Evolutionary conservation across 2,888 invertebrate species (phyloP).

Genomic region (Sphaerophoria taeniata): DNA sequence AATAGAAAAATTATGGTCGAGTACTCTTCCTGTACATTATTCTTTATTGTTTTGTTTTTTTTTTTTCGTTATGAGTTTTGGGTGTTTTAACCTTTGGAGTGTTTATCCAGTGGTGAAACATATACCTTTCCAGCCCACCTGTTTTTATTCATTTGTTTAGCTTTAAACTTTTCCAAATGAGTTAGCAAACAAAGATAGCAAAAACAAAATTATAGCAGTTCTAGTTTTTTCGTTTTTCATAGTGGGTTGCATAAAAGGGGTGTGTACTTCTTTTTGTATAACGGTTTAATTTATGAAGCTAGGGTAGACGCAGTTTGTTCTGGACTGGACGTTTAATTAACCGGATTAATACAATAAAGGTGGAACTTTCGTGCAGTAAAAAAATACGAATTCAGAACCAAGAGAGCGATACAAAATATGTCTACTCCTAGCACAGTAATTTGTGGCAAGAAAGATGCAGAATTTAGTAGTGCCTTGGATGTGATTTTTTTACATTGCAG

Average conservation of each 20-base stretch:
- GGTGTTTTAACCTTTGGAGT: slow-evolving; percentile 62
- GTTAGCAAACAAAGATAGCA: slow-evolving; percentile 13
- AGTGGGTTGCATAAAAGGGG: background rate
- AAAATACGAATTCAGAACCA: background rate
- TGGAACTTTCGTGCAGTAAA: background rate
- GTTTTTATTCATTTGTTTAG: slow-evolving; percentile 32
- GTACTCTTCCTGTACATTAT: slow-evolving; percentile 28
- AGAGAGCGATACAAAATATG: no score
- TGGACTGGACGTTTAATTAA: background rate
- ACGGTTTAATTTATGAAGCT: background rate
- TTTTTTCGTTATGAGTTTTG: slow-evolving; percentile 14
- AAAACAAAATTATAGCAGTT: background rate
- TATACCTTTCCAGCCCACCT: slow-evolving; percentile 21
- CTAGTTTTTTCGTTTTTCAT: background rate
- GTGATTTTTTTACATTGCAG: no score
- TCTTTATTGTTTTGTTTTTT: slow-evolving; percentile 7
- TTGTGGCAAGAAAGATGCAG: no score
- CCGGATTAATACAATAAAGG: background rate
- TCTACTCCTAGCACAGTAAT: no score
- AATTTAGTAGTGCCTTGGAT: no score
- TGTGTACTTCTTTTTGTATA: background rate
- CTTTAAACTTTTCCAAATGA: slow-evolving; percentile 46
- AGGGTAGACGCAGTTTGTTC: background rate
- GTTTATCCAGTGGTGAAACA: slow-evolving; percentile 41
- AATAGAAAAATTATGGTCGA: slow-evolving; percentile 48